phyloP scores from a whole-genome alignment of 2,113 vertebrate species.

The Agelaius tricolor region DNA sequence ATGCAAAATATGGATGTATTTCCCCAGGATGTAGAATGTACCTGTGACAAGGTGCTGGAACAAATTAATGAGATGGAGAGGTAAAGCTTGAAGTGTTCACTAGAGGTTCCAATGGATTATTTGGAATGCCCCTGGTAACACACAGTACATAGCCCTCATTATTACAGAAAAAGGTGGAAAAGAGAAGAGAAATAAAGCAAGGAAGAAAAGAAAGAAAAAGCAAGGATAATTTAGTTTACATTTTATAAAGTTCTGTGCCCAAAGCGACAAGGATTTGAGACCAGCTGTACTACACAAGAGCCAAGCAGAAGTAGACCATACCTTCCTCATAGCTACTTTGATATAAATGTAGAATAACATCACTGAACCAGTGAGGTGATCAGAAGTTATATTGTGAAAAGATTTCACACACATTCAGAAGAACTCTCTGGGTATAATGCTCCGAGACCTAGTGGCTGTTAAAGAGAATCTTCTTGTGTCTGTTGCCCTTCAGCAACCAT shows the following conservation, averaged over 20 bases:
- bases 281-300: not conserved
- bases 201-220: not conserved
- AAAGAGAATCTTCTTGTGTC: not conserved
- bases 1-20: not conserved
- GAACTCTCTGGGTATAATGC: not conserved
- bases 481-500: not conserved
- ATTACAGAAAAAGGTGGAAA: not conserved
- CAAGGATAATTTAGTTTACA: not conserved
- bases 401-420: not conserved
- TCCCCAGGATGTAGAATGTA: not conserved
- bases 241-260: not conserved
- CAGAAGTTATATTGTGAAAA: not conserved
- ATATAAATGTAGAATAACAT: not conserved
- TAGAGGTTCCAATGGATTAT: not conserved
- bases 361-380: not conserved
- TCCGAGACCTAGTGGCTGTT: not conserved
- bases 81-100: not conserved
- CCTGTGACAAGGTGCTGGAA: conserved; percentile 22
- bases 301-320: not conserved
- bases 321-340: not conserved
- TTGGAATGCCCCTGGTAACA: not conserved
- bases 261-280: not conserved
- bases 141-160: not conserved
- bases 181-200: not conserved
- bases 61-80: not conserved